A percentile compares a stretch with the other conserved stretches of the same genome.
Evolutionary conservation across 2,113 vertebrate species (phyloP).

Genomic region (Cynopterus brachyotis): DNA sequence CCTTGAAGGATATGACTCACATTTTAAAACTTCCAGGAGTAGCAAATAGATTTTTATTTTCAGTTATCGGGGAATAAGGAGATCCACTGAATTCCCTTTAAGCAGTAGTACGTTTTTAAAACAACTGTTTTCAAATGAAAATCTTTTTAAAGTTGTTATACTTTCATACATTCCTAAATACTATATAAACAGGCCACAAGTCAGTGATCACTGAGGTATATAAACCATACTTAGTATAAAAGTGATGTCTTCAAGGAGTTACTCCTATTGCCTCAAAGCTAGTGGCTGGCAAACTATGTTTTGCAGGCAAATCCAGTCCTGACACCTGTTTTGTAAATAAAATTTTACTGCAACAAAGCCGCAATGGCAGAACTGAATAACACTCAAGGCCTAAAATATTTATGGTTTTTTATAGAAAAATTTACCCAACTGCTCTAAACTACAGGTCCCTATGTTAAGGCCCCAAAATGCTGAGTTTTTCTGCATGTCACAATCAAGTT

Average conservation of each 20-base stretch:
- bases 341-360: background rate
- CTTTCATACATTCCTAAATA: slow-evolving; percentile 10
- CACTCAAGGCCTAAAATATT: background rate
- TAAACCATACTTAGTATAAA: background rate
- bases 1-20: background rate
- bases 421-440: background rate
- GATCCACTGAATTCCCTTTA: background rate
- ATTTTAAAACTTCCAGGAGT: background rate
- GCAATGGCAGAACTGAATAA: background rate
- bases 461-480: background rate
- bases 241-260: background rate
- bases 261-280: background rate
- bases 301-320: background rate
- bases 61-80: background rate
- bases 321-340: background rate
- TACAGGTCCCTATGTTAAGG: background rate
- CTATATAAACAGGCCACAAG: background rate
- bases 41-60: background rate
- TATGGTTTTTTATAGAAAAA: background rate
- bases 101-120: slow-evolving; percentile 31
- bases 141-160: background rate
- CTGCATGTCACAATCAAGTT: background rate
- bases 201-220: background rate
- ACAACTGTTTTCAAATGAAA: slow-evolving; percentile 6
- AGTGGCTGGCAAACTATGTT: background rate